These are phyloP conservation scores for Agriopis leucophaearia DNA, from an alignment of 2,888 invertebrate species.

Conservation along the genomic window DNA sequence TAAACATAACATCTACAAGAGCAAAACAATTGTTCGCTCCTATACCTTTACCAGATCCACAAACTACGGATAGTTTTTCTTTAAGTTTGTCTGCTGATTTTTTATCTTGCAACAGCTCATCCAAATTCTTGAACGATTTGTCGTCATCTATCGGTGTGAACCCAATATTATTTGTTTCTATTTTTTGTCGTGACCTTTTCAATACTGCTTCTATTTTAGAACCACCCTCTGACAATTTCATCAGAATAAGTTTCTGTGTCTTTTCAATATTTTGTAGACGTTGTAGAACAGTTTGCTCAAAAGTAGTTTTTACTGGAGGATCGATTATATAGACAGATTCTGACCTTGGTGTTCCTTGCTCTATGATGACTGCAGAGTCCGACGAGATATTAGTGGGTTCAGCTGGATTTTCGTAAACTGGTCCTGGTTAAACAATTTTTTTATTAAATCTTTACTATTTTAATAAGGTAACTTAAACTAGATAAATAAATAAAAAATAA, in stretches of 20 bases:
- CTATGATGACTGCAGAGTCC: background rate
- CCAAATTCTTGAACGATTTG: background rate
- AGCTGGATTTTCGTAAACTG: background rate
- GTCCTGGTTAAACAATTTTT: background rate
- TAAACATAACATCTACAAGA: constrained; percentile 9
- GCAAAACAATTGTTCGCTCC: constrained; percentile 9
- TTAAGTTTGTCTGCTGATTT: background rate
- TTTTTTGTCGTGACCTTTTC: background rate
- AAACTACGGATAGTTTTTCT: constrained; percentile 7
- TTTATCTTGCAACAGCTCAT: constrained; percentile 1
- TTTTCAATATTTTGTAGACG: constrained; percentile 5
- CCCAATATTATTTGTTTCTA: background rate
- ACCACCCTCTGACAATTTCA: background rate
- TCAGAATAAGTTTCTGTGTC: background rate
- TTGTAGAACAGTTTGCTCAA: constrained; percentile 20
- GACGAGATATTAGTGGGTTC: background rate
- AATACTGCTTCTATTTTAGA: background rate
- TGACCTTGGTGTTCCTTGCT: background rate
- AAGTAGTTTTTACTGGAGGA: background rate
- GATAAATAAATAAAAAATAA: no score
- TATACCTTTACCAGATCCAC: constrained; percentile 6
- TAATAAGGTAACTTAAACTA: background rate
- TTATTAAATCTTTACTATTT: background rate
- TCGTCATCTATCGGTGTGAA: background rate
- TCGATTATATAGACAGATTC: background rate